Percentiles rank a stretch among this genome's conserved stretches.
Conservation (phyloP, 2,888 invertebrate species). For the Sphaerophoria rueppellii region DNA sequence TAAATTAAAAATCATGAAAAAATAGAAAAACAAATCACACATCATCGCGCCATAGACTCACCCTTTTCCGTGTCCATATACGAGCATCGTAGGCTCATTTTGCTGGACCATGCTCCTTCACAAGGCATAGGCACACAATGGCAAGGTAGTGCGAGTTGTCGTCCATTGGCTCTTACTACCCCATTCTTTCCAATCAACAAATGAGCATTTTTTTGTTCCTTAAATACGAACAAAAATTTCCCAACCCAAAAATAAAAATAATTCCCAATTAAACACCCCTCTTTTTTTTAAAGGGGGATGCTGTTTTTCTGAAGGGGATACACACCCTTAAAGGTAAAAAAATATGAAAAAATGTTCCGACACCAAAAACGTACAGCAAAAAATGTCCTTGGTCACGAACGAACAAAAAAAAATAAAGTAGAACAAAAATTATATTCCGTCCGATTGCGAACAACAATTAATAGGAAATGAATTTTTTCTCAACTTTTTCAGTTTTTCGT, state of each 20-base stretch:
- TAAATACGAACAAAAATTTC: slow-evolving; percentile 10
- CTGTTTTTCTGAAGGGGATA: not conserved
- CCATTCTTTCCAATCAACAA: slow-evolving; percentile 62
- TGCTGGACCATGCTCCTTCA: slow-evolving; percentile 22
- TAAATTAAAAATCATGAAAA: slow-evolving; percentile 20
- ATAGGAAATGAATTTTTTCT: slow-evolving; percentile 59
- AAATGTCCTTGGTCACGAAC: slow-evolving; percentile 38
- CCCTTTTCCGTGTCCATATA: slow-evolving; percentile 23
- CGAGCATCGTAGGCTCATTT: slow-evolving; percentile 16
- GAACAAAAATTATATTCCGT: slow-evolving; percentile 17
- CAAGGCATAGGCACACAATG: not conserved
- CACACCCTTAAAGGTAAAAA: slow-evolving; percentile 61
- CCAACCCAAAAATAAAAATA: slow-evolving; percentile 52
- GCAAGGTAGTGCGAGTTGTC: slow-evolving; percentile 1
- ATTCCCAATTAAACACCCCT: slow-evolving; percentile 66
- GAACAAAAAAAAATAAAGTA: slow-evolving; percentile 13
- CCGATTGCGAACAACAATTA: slow-evolving; percentile 41
- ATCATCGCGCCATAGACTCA: slow-evolving; percentile 51
- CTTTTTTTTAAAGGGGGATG: slow-evolving; percentile 3
- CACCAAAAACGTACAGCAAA: slow-evolving; percentile 12
- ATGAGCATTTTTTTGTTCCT: slow-evolving; percentile 51
- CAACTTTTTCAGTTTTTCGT: not conserved
- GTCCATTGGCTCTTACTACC: slow-evolving; percentile 56
- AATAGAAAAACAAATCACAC: slow-evolving; percentile 51
- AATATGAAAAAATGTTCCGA: slow-evolving; percentile 46